Evolutionary conservation across 2,888 invertebrate species (phyloP).

Genomic region (Diogma glabrata): DNA sequence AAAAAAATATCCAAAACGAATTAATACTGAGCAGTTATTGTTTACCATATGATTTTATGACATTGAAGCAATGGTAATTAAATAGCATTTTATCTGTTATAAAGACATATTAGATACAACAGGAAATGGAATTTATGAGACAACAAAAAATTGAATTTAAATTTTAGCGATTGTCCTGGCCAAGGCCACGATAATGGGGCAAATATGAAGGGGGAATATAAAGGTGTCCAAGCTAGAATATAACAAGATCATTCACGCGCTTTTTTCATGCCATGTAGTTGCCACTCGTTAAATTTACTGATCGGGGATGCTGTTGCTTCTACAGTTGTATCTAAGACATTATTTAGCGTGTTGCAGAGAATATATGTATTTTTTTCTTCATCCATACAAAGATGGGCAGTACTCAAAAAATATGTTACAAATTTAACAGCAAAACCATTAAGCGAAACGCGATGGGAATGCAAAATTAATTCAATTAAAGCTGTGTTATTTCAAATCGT

Average conservation of each 20-base stretch:
- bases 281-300: neutral
- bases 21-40: neutral
- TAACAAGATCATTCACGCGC: neutral
- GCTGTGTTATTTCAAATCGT: slow-evolving; percentile 8
- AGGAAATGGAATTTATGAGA: slow-evolving; percentile 7
- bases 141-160: no score
- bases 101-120: neutral
- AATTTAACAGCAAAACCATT: slow-evolving; percentile 9
- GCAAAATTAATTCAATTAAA: slow-evolving; percentile 4
- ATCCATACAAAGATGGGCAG: slow-evolving; percentile 1
- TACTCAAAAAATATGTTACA: slow-evolving; percentile 6
- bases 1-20: slow-evolving; percentile 7
- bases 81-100: neutral
- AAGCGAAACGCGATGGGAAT: slow-evolving; percentile 8
- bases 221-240: slow-evolving; percentile 3
- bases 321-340: neutral
- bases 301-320: neutral
- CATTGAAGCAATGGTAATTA: no score
- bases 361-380: slow-evolving; percentile 5
- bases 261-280: slow-evolving; percentile 2
- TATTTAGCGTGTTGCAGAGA: neutral
- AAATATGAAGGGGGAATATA: neutral
- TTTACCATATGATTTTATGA: neutral
- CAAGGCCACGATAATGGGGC: no score
- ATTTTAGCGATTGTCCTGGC: no score